Evolutionary conservation across 2,113 vertebrate species (phyloP), one percentile per base, ranked within the genome.

Genomic region (Cyrtonyx montezumae): DNA sequence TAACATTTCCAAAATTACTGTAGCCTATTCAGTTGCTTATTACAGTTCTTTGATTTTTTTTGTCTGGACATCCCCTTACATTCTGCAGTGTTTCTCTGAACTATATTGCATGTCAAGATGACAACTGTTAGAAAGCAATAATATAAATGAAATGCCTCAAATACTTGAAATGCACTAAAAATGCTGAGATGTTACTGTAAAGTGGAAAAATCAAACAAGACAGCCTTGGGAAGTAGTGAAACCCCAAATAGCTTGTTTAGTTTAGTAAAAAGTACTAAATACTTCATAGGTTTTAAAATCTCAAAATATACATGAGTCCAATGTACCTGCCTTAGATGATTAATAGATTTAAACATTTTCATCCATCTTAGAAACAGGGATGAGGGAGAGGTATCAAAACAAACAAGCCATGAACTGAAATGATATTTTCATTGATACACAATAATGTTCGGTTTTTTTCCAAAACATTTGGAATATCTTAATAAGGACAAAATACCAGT

Each of bases 311-410:
- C 65, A 42, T 0, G 8, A 79, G 53, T 67, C 11, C 28, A 59
- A 73, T 16, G 46, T 63, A 73, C 17, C 26, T 88, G 28, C 8
- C 74, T 65, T 56, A 59, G 34, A 65, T 94, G 68, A 65, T 85
- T 84, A 63, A 23, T 87, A 61, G 81, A 96, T 89, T 85, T 87
- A 92, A 89, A 77, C 12, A 42, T 46, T 77, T 3, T 13, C 13
- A 71, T 56, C 65, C 56, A 18, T 55, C 18, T 68, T 51, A 89
- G 40, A 58, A 71, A 58, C 8, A 14, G 25, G 7, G 61, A 63
- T 25, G 43, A 84, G 30, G 20, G 20, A 70, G 22, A 16, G 4
- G 12, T 20, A 17, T 51, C 42, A 87, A 82, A 79, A 51, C 17
- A 92, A 37, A 61, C 15, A 74, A 68, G 11, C 13, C 51, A 42